Conservation (phyloP, 2,113 vertebrate species). For the Hemibagrus wyckioides region DNA sequence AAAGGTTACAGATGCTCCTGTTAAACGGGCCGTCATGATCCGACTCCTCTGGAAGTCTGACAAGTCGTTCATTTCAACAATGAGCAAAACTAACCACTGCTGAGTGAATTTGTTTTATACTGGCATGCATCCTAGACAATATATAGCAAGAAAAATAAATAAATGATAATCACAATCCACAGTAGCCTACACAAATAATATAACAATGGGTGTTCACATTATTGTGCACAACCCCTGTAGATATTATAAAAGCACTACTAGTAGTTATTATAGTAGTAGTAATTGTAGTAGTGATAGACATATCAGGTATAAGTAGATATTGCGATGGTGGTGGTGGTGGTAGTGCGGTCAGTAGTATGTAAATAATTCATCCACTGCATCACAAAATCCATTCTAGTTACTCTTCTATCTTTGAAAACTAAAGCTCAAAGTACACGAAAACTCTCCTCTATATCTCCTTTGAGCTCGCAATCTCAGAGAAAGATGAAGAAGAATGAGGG, state of each 20-base stretch:
- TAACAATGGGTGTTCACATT: too few relatives aligned
- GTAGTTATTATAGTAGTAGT: not conserved
- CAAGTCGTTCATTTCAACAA: too few relatives aligned
- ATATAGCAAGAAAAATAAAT: too few relatives aligned
- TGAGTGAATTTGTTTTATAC: too few relatives aligned
- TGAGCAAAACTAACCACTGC: too few relatives aligned
- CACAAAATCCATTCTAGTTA: not conserved
- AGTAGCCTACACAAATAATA: too few relatives aligned
- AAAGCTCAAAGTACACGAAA: not conserved
- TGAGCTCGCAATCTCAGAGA: not conserved
- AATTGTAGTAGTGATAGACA: not conserved
- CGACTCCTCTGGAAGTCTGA: too few relatives aligned
- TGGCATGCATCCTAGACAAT: too few relatives aligned
- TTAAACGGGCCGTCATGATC: too few relatives aligned
- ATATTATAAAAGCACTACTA: not conserved
- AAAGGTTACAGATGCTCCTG: too few relatives aligned
- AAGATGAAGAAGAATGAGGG: slow-evolving; percentile 24
- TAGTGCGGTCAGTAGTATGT: not conserved
- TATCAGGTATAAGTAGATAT: not conserved
- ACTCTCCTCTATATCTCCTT: not conserved
- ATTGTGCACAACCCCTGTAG: too few relatives aligned
- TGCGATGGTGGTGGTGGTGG: not conserved
- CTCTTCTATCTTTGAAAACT: not conserved
- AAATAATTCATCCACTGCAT: not conserved
- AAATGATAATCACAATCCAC: too few relatives aligned